phyloP scores from a whole-genome alignment of 1,140 invertebrate species.

The Neuroterus valhalla region DNA sequence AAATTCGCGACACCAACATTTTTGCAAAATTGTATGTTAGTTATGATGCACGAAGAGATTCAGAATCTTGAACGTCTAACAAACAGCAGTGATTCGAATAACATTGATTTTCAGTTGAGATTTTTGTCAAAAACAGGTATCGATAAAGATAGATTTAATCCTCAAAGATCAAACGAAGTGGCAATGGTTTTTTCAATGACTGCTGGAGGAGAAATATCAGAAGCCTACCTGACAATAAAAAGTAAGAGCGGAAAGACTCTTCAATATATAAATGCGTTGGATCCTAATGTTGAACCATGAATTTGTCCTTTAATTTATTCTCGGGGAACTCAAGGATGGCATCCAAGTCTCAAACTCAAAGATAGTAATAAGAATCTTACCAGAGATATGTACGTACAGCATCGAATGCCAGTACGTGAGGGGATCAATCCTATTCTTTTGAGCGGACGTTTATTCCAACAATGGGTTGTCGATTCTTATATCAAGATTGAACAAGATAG shows the following conservation, averaged over 20 bases:
- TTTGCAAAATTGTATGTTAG: slow-evolving; percentile 25
- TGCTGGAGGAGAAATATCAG: slow-evolving; percentile 39
- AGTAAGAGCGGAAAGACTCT: slow-evolving; percentile 36
- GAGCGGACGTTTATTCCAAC: no score
- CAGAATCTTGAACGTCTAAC: neutral
- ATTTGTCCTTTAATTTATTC: slow-evolving; percentile 30
- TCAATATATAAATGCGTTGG: slow-evolving; percentile 34
- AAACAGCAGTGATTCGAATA: neutral
- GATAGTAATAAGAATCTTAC: no score
- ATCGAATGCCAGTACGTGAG: slow-evolving; percentile 3
- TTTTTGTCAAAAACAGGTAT: slow-evolving; percentile 3
- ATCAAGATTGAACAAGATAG: slow-evolving; percentile 31
- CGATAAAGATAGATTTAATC: no score
- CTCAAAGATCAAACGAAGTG: no score
- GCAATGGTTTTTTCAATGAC: slow-evolving; percentile 34
- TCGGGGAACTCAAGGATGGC: slow-evolving; percentile 20
- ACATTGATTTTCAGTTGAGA: neutral
- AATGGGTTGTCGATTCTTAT: slow-evolving; percentile 14
- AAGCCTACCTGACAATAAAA: slow-evolving; percentile 33
- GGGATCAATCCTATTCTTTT: neutral
- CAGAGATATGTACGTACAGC: slow-evolving; percentile 19
- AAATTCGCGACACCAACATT: slow-evolving; percentile 15
- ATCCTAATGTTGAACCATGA: slow-evolving; percentile 38
- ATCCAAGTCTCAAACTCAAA: slow-evolving; percentile 9
- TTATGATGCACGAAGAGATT: no score